phyloP scores from a whole-genome alignment of 2,113 vertebrate species.

The Ascaphus truei region DNA sequence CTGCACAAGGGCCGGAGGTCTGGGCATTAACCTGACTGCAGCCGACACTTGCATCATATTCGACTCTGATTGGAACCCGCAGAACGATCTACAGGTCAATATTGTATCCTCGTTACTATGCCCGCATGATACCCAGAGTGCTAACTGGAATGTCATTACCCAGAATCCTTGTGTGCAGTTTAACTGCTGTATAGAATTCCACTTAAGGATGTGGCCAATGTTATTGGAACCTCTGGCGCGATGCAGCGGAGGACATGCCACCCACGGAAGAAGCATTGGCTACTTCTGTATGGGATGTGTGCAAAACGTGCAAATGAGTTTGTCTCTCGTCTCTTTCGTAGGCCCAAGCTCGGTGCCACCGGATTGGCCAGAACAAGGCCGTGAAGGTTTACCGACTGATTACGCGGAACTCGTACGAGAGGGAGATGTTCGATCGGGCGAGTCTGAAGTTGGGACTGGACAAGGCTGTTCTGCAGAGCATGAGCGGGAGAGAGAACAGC shows the following conservation, averaged over 20 bases:
- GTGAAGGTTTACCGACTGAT: slow-evolving; percentile 97
- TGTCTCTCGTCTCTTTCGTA: slow-evolving; percentile 47
- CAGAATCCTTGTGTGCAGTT: too few species aligned
- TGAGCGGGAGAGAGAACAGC: slow-evolving; percentile 94
- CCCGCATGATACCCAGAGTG: not conserved
- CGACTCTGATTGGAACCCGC: slow-evolving; percentile 98
- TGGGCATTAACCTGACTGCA: slow-evolving; percentile 96
- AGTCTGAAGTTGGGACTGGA: slow-evolving; percentile 94
- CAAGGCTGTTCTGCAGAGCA: slow-evolving; percentile 96
- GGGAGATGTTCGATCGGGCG: slow-evolving; percentile 97
- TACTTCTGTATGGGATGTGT: too few species aligned
- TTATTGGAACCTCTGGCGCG: too few species aligned
- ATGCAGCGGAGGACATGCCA: too few species aligned
- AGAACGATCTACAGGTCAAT: slow-evolving; percentile 93
- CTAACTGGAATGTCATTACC: too few species aligned
- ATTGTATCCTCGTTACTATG: not conserved
- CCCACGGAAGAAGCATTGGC: too few species aligned
- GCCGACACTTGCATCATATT: slow-evolving; percentile 98
- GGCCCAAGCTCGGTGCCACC: slow-evolving; percentile 96
- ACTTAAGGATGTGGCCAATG: too few species aligned
- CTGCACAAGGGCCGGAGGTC: slow-evolving; percentile 90
- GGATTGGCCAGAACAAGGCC: slow-evolving; percentile 96
- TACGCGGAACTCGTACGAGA: slow-evolving; percentile 93
- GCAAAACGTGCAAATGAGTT: too few species aligned
- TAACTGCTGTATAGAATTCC: too few species aligned